Evolutionary conservation across 2,797 vertebrate genomes (phyloP).

Genomic region (Spinus olivaceus): DNA sequence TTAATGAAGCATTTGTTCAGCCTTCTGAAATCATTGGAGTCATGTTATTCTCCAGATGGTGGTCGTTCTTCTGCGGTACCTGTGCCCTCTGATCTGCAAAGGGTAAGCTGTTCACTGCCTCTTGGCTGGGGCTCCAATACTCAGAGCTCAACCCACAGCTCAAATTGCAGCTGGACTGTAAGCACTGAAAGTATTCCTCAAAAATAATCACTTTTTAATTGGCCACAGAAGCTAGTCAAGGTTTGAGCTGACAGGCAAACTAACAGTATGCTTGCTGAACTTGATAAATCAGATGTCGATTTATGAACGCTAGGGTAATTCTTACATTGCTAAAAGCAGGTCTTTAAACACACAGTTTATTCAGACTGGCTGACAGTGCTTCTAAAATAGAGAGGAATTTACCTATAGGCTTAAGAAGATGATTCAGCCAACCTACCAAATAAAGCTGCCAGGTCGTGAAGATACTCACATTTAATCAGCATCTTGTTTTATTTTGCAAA

Average conservation of each 20-base stretch:
- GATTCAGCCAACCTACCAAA: neutral
- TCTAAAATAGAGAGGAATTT: neutral
- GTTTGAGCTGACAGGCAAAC: neutral
- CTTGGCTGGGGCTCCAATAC: neutral
- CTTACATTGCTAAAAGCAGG: neutral
- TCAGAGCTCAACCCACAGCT: neutral
- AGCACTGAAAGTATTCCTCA: neutral
- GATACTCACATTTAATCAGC: neutral
- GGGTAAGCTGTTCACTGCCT: accelerated
- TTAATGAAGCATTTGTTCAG: no score
- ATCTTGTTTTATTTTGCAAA: neutral
- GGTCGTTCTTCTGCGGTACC: no score
- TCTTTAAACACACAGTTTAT: neutral
- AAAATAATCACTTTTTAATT: neutral
- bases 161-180: accelerated
- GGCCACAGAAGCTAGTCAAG: neutral
- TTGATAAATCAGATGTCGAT: neutral
- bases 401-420: neutral
- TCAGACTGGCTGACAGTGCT: neutral
- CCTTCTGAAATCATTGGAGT: no score
- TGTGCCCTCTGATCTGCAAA: neutral
- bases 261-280: neutral
- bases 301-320: neutral
- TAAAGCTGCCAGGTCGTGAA: neutral
- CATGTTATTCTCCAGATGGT: no score